Evolutionary conservation across 1,140 invertebrate genomes (phyloP).

Genomic region (Coptotermes formosanus): DNA sequence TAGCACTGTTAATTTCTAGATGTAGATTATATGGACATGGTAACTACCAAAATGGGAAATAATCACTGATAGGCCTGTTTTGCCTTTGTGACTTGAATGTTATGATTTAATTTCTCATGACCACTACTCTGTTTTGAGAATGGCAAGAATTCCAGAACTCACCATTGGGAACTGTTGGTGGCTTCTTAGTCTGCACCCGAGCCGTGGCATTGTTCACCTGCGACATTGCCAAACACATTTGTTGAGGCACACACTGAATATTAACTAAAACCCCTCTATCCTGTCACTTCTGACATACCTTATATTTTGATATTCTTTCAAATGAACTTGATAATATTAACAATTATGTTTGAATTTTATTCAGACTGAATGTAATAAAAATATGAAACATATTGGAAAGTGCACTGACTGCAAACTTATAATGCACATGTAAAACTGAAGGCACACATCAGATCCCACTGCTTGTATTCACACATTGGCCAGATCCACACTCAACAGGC

Average conservation of each 20-base stretch:
- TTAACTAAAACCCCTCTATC: neutral
- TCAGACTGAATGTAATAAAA: neutral
- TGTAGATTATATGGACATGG: neutral
- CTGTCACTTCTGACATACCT: neutral
- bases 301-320: neutral
- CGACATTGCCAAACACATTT: slow-evolving; percentile 26
- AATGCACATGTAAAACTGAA: neutral
- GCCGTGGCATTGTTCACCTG: slow-evolving; percentile 98
- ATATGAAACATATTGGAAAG: neutral
- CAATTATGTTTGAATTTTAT: neutral
- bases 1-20: neutral
- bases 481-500: neutral
- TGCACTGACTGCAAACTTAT: neutral
- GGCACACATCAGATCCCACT: neutral
- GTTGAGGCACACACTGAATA: neutral
- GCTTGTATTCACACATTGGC: neutral
- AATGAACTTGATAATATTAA: neutral
- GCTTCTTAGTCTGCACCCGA: slow-evolving; percentile 97
- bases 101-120: neutral
- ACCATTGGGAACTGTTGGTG: slow-evolving; percentile 90
- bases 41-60: neutral
- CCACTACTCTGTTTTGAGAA: neutral
- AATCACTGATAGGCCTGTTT: neutral
- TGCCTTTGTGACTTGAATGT: neutral
- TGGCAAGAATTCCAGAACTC: slow-evolving; percentile 47